Conservation (phyloP, 2,113 vertebrate genomes). For the Pteronura brasiliensis region DNA sequence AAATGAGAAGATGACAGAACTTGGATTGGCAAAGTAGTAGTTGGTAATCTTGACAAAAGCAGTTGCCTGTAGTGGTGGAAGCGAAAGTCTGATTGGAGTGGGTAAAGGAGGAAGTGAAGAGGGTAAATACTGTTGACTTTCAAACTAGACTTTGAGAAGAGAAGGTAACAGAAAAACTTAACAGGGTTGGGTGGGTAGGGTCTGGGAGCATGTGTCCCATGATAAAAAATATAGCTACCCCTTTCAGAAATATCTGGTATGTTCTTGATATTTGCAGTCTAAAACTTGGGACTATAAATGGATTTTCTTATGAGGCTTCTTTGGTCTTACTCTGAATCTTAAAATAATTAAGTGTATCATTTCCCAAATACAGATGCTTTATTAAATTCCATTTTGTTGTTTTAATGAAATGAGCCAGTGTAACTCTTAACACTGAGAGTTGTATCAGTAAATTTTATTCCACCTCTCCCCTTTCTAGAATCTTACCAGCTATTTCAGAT, state of each 20-base stretch:
- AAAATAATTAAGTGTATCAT: not conserved
- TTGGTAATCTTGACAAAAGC: not conserved
- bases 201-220: not conserved
- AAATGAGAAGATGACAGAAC: not conserved
- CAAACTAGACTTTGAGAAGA: not conserved
- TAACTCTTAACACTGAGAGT: not conserved
- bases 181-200: not conserved
- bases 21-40: not conserved
- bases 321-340: not conserved
- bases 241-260: not conserved
- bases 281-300: not conserved
- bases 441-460: not conserved
- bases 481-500: not conserved
- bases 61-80: not conserved
- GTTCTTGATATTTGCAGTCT: not conserved
- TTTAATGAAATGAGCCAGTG: conserved; percentile 6
- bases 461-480: not conserved
- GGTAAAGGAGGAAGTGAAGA: not conserved
- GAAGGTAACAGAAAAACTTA: not conserved
- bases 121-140: not conserved
- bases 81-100: not conserved
- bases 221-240: not conserved
- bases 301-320: not conserved
- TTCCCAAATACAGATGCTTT: not conserved
- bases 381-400: conserved; percentile 15